Percentiles rank a stretch among this genome's conserved stretches.
These are phyloP conservation scores for Parapsyche elsis DNA, from an alignment of 1,140 invertebrate genomes.

Conservation along the genomic window DNA sequence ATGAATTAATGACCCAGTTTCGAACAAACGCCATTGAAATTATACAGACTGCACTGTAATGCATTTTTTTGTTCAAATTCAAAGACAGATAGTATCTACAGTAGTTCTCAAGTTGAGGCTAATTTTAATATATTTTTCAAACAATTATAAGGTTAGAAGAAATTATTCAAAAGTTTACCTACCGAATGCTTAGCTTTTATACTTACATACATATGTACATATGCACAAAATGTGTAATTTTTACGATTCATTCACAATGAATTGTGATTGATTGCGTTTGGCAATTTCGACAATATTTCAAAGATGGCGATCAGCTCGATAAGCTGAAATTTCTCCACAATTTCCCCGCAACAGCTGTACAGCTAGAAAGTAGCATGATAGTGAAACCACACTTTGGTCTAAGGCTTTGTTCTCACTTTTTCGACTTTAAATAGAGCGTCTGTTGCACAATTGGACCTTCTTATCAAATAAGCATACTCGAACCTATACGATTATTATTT, in stretches of 20 bases:
- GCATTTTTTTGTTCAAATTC: neutral
- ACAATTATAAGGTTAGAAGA: no score
- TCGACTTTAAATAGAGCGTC: neutral
- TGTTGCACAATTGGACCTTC: neutral
- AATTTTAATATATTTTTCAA: no score
- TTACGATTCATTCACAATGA: neutral
- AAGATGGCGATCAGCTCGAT: neutral
- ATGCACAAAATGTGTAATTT: no score
- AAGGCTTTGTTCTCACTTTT: neutral
- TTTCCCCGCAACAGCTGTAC: neutral
- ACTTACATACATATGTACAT: no score
- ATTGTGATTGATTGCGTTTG: neutral
- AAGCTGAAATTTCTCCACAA: neutral
- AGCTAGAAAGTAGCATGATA: neutral
- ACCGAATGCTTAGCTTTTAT: no score
- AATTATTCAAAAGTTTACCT: no score
- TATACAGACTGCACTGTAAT: neutral
- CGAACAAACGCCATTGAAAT: constrained; percentile 1
- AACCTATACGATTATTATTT: no score
- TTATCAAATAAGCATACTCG: neutral
- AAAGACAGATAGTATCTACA: no score
- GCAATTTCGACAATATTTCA: neutral
- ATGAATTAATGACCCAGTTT: constrained; percentile 14
- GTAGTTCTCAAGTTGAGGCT: no score
- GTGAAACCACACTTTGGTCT: neutral